These are phyloP conservation scores for Nephrocerus scutellatus DNA, from an alignment of 2,888 invertebrate species.

Conservation along the genomic window DNA sequence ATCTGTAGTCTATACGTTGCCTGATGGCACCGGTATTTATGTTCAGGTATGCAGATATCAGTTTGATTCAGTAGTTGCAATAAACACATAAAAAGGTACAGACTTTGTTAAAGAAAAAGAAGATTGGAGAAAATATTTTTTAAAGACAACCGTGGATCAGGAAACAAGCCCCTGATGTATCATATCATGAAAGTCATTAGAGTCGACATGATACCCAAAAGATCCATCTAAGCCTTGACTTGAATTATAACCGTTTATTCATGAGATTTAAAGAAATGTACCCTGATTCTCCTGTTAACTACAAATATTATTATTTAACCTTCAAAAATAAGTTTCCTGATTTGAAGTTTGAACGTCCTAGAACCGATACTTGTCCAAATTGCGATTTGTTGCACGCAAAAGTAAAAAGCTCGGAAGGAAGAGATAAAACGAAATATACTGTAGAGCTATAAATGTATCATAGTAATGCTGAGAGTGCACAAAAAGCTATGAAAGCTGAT, in stretches of 20 bases:
- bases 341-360: too few species aligned
- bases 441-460: slow-evolving; percentile 3
- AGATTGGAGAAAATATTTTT: slow-evolving; percentile 4
- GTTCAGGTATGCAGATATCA: slow-evolving; percentile 9
- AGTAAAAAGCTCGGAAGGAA: too few species aligned
- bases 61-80: too few species aligned
- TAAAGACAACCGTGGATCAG: too few species aligned
- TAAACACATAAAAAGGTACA: slow-evolving; percentile 10
- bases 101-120: slow-evolving; percentile 12
- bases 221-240: background rate
- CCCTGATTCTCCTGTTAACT: slow-evolving; percentile 13
- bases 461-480: slow-evolving; percentile 3
- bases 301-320: slow-evolving; percentile 5
- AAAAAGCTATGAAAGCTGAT: too few species aligned
- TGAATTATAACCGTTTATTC: slow-evolving; percentile 2
- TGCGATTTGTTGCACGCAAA: too few species aligned
- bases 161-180: too few species aligned
- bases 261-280: slow-evolving; percentile 11
- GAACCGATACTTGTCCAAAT: too few species aligned
- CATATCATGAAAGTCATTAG: too few species aligned
- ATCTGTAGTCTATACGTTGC: slow-evolving; percentile 11
- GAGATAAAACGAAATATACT: too few species aligned
- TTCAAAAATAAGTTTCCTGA: too few species aligned
- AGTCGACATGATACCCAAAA: slow-evolving; percentile 7
- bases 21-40: slow-evolving; percentile 10